Evolutionary conservation across 2,888 invertebrate genomes (phyloP).

Genomic region (Aethes cnicana): DNA sequence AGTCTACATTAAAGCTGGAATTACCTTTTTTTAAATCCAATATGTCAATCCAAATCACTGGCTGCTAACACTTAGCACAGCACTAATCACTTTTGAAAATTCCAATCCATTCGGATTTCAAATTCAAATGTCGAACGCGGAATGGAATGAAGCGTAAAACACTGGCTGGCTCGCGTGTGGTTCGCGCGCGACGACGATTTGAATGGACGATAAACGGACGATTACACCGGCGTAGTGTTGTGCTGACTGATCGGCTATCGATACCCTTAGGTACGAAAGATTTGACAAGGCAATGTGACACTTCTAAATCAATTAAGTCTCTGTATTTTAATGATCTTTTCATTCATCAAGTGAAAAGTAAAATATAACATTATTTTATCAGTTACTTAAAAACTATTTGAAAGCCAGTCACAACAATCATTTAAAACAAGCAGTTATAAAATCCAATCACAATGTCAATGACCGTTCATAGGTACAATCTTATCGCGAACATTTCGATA

Average conservation of each 20-base stretch:
- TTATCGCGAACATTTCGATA: slow-evolving; percentile 9
- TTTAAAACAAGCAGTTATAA: background rate
- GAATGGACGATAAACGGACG: slow-evolving; percentile 56
- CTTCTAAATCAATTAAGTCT: too few species aligned
- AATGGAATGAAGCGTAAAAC: slow-evolving; percentile 19
- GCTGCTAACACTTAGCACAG: slow-evolving; percentile 9
- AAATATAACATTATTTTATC: too few species aligned
- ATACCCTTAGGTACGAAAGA: slow-evolving; percentile 48
- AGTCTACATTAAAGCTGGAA: too few species aligned
- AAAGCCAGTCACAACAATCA: background rate
- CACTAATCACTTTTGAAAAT: slow-evolving; percentile 9
- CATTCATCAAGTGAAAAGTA: too few species aligned
- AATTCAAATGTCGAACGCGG: slow-evolving; percentile 7
- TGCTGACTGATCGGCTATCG: slow-evolving; percentile 43
- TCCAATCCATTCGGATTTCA: background rate
- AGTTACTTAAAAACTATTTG: background rate
- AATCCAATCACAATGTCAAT: slow-evolving; percentile 8
- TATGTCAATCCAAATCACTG: slow-evolving; percentile 15
- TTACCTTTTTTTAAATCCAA: slow-evolving; percentile 9
- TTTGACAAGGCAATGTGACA: too few species aligned
- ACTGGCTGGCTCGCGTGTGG: slow-evolving; percentile 35
- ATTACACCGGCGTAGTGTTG: slow-evolving; percentile 59
- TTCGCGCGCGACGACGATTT: slow-evolving; percentile 36
- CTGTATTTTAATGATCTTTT: too few species aligned
- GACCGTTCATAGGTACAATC: background rate